Percentiles rank a stretch among this genome's conserved stretches.
These are phyloP conservation scores for Hippolais icterina DNA, from an alignment of 2,113 vertebrate genomes.

Conservation along the genomic window DNA sequence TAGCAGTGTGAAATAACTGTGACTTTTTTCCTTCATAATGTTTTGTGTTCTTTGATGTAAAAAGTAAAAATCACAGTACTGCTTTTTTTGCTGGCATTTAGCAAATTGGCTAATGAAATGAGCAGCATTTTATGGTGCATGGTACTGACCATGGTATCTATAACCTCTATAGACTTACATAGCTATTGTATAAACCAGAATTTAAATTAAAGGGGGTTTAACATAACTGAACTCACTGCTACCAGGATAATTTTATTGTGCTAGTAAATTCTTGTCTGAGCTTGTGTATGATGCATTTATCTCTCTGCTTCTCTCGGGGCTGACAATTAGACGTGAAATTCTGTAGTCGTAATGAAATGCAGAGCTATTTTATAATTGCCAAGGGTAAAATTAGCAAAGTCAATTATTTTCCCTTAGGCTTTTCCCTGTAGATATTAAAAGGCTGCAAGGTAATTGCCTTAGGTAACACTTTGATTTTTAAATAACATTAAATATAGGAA, in stretches of 20 bases:
- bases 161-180: background rate
- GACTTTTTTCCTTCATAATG: slow-evolving; percentile 52
- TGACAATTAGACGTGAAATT: slow-evolving; percentile 74
- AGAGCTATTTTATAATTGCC: slow-evolving; percentile 80
- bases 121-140: background rate
- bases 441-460: slow-evolving; percentile 79
- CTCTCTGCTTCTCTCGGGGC: slow-evolving; percentile 60
- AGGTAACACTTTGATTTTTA: slow-evolving; percentile 81
- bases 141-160: background rate
- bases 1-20: slow-evolving; percentile 60
- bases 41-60: slow-evolving; percentile 64
- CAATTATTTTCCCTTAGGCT: slow-evolving; percentile 81
- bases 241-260: slow-evolving; percentile 59
- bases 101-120: background rate
- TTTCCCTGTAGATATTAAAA: slow-evolving; percentile 80
- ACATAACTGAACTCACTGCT: slow-evolving; percentile 1
- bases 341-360: slow-evolving; percentile 75
- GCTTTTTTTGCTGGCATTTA: slow-evolving; percentile 26
- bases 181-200: slow-evolving; percentile 31
- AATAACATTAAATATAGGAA: slow-evolving; percentile 77
- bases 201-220: slow-evolving; percentile 25
- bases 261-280: slow-evolving; percentile 58
- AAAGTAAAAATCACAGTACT: slow-evolving; percentile 23
- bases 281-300: slow-evolving; percentile 66
- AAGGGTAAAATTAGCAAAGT: slow-evolving; percentile 83